phyloP scores from a whole-genome alignment of 2,113 vertebrate species.

The Chrysochloris asiatica region DNA sequence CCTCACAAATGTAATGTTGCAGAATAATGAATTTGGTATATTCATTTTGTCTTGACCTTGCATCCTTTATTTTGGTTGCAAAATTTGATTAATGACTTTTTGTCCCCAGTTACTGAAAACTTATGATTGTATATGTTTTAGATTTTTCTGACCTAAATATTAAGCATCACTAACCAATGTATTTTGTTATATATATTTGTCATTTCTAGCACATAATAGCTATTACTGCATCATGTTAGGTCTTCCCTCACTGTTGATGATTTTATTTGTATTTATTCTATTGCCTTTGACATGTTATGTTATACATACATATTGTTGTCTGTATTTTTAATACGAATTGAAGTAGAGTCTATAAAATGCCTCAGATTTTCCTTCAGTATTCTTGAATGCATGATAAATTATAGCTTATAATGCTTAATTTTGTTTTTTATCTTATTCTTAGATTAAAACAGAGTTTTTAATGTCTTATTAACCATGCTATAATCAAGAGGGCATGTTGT shows the following conservation, averaged over 20 bases:
- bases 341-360: conserved; percentile 58
- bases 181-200: neutral
- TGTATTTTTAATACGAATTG: conserved; percentile 14
- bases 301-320: neutral
- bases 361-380: conserved; percentile 9
- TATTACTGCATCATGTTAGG: neutral
- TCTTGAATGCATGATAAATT: conserved; percentile 25
- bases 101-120: neutral
- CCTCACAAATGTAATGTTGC: conserved; percentile 23
- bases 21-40: conserved; percentile 44
- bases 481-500: conserved; percentile 18
- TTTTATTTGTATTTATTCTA: conserved; percentile 47
- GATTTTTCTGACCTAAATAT: neutral
- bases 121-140: neutral
- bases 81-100: neutral
- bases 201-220: conserved; percentile 46
- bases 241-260: conserved; percentile 3
- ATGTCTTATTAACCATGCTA: neutral
- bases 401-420: conserved; percentile 3
- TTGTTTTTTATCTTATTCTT: neutral
- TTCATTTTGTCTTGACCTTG: conserved; percentile 57
- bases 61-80: conserved; percentile 36
- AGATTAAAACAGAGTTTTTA: conserved; percentile 48
- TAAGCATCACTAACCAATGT: neutral
- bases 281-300: conserved; percentile 33